Base-by-base conservation (phyloP, 2,797 vertebrate species). In the Hybognathus amarus region DNA sequence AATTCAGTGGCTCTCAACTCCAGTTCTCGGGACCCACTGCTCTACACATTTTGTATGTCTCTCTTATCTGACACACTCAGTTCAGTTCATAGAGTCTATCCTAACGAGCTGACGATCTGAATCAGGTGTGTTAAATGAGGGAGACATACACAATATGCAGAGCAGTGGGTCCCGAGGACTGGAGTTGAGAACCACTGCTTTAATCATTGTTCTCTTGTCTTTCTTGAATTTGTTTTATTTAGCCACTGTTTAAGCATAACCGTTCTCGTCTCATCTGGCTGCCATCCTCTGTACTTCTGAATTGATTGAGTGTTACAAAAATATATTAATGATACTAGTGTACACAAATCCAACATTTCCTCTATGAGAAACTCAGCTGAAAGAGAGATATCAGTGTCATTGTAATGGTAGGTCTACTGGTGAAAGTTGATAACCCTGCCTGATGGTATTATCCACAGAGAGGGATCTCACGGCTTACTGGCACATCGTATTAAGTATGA, bases 401-500 rank as follows among this genome's bases (percentile, higher is more conserved):
- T 84, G 77, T 82, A 83, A 70, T 86, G 86, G 68, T 75, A 70
- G 84, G 84, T 86, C 73, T 24, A 52, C 80, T 87, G 80, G 71
- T 82, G 71, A 85, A 85, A 83, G 85, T 79, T 83, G 85, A 84
- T 86, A 86, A 87, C 85, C 77, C 85, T 89, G 85, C 66, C 85
- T 87, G 79, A 86, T 80, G 71, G 61, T 79, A 87, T 89, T 87
- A 85, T 83, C 83, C 52, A 86, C 47, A 68, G 69, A 83, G 83
- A 78, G 27, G 74, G 69, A 78, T 84, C 70, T 83, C 64, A 64
- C 36, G 18, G 74, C 64, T 87, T 84, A 30, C 83, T 88, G 87
- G 83, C 87, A 88, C 78, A 78, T 85, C 84, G 78, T 70, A 87
- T 88, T 88, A 88, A 85, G 27, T 68, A 68, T 85, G 84, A 85